phyloP scores from a whole-genome alignment of 2,797 vertebrate genomes.

The Macropus fuliginosus region DNA sequence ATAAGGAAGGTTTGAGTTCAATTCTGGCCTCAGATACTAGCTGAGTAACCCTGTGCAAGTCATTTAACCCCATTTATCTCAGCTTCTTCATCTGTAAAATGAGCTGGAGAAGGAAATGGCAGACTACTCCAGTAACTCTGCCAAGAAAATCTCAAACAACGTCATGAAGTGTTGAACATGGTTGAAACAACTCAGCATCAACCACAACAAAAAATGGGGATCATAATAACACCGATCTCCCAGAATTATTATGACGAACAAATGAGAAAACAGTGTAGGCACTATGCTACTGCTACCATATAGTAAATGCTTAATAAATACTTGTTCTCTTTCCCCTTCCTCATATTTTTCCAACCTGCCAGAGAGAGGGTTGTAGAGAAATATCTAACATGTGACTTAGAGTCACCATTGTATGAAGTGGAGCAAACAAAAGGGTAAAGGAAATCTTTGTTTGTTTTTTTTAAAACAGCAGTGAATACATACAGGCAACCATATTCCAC shows the following conservation, averaged over 20 bases:
- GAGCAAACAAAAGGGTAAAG: neutral
- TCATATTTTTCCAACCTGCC: neutral
- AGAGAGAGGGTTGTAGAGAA: neutral
- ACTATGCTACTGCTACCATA: neutral
- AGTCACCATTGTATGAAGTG: neutral
- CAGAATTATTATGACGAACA: neutral
- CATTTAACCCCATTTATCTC: neutral
- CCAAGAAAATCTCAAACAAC: neutral
- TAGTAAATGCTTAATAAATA: neutral
- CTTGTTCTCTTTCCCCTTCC: neutral
- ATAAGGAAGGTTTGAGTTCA: neutral
- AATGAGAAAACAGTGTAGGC: neutral
- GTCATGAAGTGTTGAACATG: neutral
- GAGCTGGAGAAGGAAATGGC: neutral
- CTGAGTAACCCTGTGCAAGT: neutral
- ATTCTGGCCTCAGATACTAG: neutral
- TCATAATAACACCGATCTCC: neutral
- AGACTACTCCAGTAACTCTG: neutral
- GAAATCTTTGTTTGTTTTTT: neutral
- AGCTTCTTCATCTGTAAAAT: neutral
- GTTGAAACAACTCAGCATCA: neutral
- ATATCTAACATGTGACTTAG: neutral
- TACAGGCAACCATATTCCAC: neutral
- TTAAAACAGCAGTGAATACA: neutral
- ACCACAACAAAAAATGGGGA: neutral